Conservation (phyloP, 1,140 invertebrate genomes). For the Anastrepha obliqua region DNA sequence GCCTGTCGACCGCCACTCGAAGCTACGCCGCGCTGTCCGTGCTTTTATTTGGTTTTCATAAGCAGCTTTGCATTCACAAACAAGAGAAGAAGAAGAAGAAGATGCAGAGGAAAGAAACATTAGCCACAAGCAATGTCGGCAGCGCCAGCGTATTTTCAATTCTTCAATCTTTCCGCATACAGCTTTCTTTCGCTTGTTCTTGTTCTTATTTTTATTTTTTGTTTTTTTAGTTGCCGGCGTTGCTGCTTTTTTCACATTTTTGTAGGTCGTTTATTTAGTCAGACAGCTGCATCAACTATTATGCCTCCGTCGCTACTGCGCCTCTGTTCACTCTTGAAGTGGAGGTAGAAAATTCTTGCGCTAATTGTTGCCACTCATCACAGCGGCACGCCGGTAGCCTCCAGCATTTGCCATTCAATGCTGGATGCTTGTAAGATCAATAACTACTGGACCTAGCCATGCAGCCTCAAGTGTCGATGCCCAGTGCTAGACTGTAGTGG, state of each 20-base stretch:
- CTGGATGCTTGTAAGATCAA: too few species aligned
- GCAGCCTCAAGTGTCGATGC: too few species aligned
- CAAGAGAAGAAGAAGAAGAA: not conserved
- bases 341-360: not conserved
- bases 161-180: not conserved
- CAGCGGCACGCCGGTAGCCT: not conserved
- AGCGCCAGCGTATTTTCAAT: not conserved
- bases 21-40: not conserved
- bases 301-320: not conserved
- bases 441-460: too few species aligned
- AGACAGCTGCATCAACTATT: constrained; percentile 12
- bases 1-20: not conserved
- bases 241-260: constrained; percentile 22
- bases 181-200: not conserved
- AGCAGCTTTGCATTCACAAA: not conserved
- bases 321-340: not conserved
- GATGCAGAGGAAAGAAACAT: not conserved
- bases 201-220: not conserved
- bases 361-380: not conserved
- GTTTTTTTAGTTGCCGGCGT: not conserved
- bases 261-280: not conserved
- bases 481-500: too few species aligned
- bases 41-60: not conserved
- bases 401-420: not conserved
- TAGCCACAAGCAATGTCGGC: not conserved